These are phyloP conservation scores for Panurus biarmicus DNA, from an alignment of 2,113 vertebrate genomes.

Conservation along the genomic window DNA sequence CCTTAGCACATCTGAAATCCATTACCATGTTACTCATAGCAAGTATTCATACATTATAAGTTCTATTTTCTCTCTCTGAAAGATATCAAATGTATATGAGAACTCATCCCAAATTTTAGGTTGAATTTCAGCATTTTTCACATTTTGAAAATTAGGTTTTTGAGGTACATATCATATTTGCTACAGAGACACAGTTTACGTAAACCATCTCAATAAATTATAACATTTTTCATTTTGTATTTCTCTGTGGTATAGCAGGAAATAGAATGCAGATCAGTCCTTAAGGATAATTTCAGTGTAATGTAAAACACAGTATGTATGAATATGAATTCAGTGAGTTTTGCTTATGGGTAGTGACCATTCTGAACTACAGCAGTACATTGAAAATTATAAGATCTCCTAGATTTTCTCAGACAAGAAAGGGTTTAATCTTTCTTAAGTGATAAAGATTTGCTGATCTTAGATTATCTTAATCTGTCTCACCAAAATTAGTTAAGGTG, in stretches of 20 bases:
- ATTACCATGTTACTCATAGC: background rate
- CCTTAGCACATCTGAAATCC: background rate
- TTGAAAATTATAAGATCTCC: background rate
- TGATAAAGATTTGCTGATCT: background rate
- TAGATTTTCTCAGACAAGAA: background rate
- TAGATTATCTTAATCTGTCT: background rate
- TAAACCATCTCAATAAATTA: background rate
- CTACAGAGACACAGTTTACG: background rate
- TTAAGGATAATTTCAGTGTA: background rate
- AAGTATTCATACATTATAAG: background rate
- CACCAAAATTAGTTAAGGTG: background rate
- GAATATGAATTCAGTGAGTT: background rate
- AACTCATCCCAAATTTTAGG: background rate
- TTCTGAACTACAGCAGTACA: background rate
- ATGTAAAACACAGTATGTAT: background rate
- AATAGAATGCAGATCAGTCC: background rate
- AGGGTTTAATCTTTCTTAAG: background rate
- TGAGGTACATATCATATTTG: background rate
- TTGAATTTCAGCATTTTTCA: background rate
- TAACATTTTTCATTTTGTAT: background rate
- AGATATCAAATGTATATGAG: background rate
- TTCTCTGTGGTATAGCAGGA: background rate
- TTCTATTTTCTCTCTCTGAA: background rate
- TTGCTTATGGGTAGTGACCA: background rate
- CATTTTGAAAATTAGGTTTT: background rate